These are phyloP conservation scores for Hypena proboscidalis DNA, from an alignment of 2,888 invertebrate species.

Conservation along the genomic window DNA sequence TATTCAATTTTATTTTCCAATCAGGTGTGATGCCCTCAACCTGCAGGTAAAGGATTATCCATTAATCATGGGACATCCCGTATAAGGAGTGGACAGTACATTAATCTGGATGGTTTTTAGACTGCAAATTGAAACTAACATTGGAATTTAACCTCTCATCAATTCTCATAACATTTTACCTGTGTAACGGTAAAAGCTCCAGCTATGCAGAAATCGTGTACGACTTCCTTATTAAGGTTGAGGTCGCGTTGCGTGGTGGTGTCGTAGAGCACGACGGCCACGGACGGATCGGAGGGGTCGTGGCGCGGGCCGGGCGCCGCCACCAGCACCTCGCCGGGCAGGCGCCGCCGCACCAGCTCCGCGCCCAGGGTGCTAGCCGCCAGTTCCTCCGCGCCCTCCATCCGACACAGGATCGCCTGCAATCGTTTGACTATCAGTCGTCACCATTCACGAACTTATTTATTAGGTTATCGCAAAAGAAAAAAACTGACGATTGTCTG, in stretches of 20 bases:
- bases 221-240: conserved; percentile 86
- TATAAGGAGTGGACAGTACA: too few relatives aligned
- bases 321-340: conserved; percentile 84
- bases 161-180: too few relatives aligned
- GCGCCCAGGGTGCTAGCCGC: conserved; percentile 64
- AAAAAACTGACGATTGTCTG: too few relatives aligned
- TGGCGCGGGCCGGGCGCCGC: conserved; percentile 78
- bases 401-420: conserved; percentile 88
- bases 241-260: conserved; percentile 87
- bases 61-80: too few relatives aligned
- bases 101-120: too few relatives aligned
- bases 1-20: too few relatives aligned
- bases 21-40: too few relatives aligned
- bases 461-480: too few relatives aligned
- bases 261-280: conserved; percentile 87
- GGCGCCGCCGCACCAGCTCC: conserved; percentile 62
- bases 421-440: background rate
- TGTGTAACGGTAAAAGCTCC: conserved; percentile 67
- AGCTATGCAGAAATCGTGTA: conserved; percentile 79
- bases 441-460: too few relatives aligned
- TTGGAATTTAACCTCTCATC: too few relatives aligned
- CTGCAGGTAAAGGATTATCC: too few relatives aligned
- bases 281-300: conserved; percentile 76
- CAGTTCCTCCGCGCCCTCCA: conserved; percentile 89
- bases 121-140: too few relatives aligned